phyloP scores from a whole-genome alignment of 2,113 vertebrate genomes.

The western clawed frog (Xenopus tropicalis) region DNA sequence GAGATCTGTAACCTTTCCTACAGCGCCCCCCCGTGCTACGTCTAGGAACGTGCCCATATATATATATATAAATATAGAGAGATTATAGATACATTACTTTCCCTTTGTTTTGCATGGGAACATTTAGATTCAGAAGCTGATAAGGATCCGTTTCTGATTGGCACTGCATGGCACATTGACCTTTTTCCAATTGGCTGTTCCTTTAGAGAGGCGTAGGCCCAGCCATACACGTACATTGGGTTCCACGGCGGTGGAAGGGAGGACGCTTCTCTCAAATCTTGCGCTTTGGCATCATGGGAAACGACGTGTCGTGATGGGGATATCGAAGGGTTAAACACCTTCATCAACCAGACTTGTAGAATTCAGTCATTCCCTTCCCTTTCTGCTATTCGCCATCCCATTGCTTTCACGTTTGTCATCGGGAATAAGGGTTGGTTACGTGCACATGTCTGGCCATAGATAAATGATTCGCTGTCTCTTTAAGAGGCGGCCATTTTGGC shows the following conservation, averaged over 20 bases:
- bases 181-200: background rate
- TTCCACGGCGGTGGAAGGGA: background rate
- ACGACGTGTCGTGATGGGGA: background rate
- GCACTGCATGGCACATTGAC: slow-evolving; percentile 86
- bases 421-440: background rate
- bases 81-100: slow-evolving; percentile 46
- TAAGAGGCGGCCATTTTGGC: too few species aligned
- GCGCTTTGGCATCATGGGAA: slow-evolving; percentile 20
- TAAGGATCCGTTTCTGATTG: slow-evolving; percentile 51
- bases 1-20: slow-evolving; percentile 73
- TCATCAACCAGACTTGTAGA: background rate
- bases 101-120: slow-evolving; percentile 77
- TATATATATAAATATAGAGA: too few species aligned
- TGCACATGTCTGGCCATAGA: too few species aligned
- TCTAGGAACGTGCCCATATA: slow-evolving; percentile 47
- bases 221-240: background rate
- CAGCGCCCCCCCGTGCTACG: slow-evolving; percentile 61
- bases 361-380: background rate
- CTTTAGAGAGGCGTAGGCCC: background rate
- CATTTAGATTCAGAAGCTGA: slow-evolving; percentile 69
- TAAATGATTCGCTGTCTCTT: too few species aligned
- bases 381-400: background rate
- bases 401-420: background rate
- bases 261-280: slow-evolving; percentile 35
- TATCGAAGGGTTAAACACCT: background rate